These are phyloP conservation scores for Eptesicus fuscus DNA, from an alignment of 2,113 vertebrate species.

Conservation along the genomic window DNA sequence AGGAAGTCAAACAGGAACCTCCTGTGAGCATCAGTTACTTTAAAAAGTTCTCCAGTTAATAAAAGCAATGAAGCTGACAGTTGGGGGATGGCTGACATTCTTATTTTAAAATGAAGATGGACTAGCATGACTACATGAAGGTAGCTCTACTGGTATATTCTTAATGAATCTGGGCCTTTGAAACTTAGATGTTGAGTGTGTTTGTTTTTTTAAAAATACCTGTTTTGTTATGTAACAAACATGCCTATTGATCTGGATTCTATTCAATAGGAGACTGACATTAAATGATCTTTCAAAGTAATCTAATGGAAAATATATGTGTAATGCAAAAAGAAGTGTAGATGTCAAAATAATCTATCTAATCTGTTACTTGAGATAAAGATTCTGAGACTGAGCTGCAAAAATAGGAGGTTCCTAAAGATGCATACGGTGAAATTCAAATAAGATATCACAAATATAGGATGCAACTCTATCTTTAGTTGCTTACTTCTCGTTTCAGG, in stretches of 20 bases:
- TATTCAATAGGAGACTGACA: not conserved
- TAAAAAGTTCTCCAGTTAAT: conserved; percentile 32
- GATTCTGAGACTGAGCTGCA: not conserved
- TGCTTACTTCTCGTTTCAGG: not conserved
- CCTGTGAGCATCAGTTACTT: conserved; percentile 28
- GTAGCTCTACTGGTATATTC: not conserved
- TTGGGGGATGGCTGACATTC: not conserved
- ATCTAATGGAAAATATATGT: not conserved
- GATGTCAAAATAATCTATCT: not conserved
- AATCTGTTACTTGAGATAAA: not conserved
- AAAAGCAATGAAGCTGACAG: conserved; percentile 5
- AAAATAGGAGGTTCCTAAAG: not conserved
- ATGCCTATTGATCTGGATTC: not conserved
- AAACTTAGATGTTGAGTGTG: not conserved
- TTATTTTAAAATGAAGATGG: not conserved
- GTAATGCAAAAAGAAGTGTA: not conserved
- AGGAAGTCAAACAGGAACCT: conserved; percentile 21
- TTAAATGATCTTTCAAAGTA: not conserved
- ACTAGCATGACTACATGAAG: not conserved
- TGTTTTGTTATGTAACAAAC: not conserved
- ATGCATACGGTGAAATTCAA: not conserved
- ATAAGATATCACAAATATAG: not conserved
- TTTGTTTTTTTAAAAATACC: not conserved
- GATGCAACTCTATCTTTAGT: not conserved
- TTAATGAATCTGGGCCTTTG: not conserved